Percentiles rank a stretch among this genome's conserved stretches.
Conservation (phyloP, 1,140 invertebrate species). For the Sarcophaga bullata region DNA sequence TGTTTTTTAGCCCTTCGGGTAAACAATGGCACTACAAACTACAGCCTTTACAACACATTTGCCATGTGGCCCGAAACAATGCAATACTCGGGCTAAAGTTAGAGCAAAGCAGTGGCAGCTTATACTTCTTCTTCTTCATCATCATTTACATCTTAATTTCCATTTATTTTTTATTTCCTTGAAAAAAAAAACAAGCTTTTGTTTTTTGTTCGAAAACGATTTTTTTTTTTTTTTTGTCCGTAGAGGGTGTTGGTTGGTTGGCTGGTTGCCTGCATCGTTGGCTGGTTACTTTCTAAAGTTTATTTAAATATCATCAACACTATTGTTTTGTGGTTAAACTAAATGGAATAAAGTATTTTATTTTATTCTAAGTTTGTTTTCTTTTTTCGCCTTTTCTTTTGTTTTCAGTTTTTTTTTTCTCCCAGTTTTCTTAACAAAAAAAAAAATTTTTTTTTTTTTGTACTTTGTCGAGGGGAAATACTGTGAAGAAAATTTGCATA, state of each 20-base stretch:
- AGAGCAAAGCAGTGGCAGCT: not conserved
- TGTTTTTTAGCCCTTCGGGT: constrained; percentile 37
- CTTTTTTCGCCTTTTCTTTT: not conserved
- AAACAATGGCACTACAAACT: constrained; percentile 28
- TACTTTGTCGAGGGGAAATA: not conserved
- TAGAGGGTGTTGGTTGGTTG: not conserved
- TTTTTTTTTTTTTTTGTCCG: no score
- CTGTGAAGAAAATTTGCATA: constrained; percentile 33
- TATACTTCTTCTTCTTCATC: not conserved
- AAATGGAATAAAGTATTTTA: constrained; percentile 38
- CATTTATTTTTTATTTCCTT: not conserved
- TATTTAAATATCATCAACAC: constrained; percentile 41
- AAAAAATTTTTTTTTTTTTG: not conserved
- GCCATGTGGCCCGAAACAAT: not conserved
- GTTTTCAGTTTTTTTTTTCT: not conserved
- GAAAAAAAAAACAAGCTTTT: not conserved
- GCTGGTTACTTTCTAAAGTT: constrained; percentile 21
- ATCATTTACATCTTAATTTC: not conserved
- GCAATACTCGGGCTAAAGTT: not conserved
- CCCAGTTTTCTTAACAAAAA: not conserved
- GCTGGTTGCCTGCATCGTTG: not conserved
- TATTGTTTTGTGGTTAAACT: constrained; percentile 39
- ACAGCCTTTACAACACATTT: not conserved
- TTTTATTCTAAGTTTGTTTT: constrained; percentile 16
- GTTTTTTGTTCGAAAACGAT: no score